phyloP scores from a whole-genome alignment of 2,113 vertebrate genomes.

The Sinocyclocheilus rhinocerous region DNA sequence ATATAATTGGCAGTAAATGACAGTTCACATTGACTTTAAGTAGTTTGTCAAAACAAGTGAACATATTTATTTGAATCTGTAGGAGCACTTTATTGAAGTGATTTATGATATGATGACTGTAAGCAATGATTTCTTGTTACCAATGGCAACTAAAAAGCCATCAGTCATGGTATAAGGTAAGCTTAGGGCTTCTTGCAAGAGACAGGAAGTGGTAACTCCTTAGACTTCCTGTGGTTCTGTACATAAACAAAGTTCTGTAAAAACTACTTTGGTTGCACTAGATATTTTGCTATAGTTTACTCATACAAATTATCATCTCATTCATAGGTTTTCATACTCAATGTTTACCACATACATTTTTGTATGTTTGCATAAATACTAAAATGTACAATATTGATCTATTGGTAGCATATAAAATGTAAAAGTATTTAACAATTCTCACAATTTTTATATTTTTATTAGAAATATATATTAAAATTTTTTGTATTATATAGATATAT shows the following conservation, averaged over 20 bases:
- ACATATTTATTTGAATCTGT: neutral
- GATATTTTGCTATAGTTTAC: neutral
- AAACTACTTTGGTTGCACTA: slow-evolving; percentile 20
- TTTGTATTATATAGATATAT: neutral
- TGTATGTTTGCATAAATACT: neutral
- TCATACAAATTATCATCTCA: neutral
- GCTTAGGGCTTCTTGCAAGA: slow-evolving; percentile 32
- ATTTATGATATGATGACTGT: neutral
- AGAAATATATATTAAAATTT: neutral
- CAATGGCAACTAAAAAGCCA: neutral
- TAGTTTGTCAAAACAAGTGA: neutral
- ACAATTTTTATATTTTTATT: neutral
- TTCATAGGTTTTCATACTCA: neutral
- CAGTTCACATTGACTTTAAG: neutral
- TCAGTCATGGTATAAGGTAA: slow-evolving; percentile 18
- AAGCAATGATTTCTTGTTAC: slow-evolving; percentile 10
- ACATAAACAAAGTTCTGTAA: slow-evolving; percentile 48
- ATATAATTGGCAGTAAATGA: neutral
- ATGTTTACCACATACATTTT: neutral
- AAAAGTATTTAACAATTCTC: neutral
- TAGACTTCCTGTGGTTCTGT: slow-evolving; percentile 58
- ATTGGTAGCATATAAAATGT: neutral
- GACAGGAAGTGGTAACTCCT: slow-evolving; percentile 64
- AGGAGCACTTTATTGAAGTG: neutral
- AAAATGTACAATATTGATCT: neutral